Base-by-base conservation (phyloP, 2,888 invertebrate species). In the Clistopyga incitator region DNA sequence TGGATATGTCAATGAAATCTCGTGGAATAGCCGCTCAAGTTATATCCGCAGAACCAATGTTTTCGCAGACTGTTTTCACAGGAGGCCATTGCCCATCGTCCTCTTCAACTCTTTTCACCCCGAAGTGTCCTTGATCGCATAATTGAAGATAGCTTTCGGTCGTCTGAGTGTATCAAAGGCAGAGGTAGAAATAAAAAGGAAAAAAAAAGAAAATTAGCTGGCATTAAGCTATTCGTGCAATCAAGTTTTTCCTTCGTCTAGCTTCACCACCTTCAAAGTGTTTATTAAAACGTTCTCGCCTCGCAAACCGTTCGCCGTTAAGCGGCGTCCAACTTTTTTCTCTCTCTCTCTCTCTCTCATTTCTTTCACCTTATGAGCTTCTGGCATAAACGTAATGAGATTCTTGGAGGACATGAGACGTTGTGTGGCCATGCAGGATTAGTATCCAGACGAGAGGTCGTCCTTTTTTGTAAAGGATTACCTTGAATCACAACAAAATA, bases 111-210 rank as follows among this genome's bases (percentile, higher is more conserved):
- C 13, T 20, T 34, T 42, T 29, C 45, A 54, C 54, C 64, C 54
- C 75, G 25, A 76, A 71, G 52, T 71, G 20, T 25, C 38, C 64
- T 76, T 10, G 56, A 65, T 70, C 81, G 70, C 64, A 20, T 29
- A 52, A 34, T 65, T 50, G n/a, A 76, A 56, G 25, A 23, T 23
- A 56, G 45, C 15, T 59, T 29, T 47, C 18, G 38, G 18, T n/a
- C 20, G n/a, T 50, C 18, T n/a, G 52, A 6, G 42, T 65, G 10
- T n/a, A 34, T 25, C 45, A 54, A 29, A 45, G 42, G 61, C 59
- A 18, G 54, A 18, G 75, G 45, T 45, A 68, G 20, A 56, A 78
- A 65, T 42, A 64, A 25, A 72, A 8, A 34, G 8, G 29, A 29
- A 10, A 10, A 38, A 38, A 38, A 38, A 38, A 6, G 38, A 47